Conservation (phyloP, 92 coral and sea anemone genomes). For the Heliopora coerulea region DNA sequence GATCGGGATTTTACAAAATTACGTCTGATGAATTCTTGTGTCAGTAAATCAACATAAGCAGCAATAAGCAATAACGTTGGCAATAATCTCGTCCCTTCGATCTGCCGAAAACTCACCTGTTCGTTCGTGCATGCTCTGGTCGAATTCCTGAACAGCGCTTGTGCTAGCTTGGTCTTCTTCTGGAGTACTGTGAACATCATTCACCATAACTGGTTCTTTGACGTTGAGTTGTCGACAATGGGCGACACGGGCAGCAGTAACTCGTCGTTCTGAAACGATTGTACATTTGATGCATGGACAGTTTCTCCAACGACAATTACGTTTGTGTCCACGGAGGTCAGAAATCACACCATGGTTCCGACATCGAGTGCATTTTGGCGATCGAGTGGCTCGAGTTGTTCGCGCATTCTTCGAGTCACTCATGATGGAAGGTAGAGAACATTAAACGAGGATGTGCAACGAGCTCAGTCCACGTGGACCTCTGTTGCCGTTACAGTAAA, state of each 20-base stretch:
- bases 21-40: too few species aligned
- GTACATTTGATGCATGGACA: conserved; percentile 79
- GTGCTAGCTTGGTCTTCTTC: conserved; percentile 2
- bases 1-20: too few species aligned
- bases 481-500: neutral
- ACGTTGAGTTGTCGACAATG: conserved; percentile 78
- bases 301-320: conserved; percentile 86
- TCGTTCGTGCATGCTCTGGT: conserved; percentile 27
- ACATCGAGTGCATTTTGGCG: conserved; percentile 91
- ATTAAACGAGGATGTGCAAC: neutral
- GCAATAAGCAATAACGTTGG: too few species aligned
- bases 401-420: conserved; percentile 21
- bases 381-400: conserved; percentile 51
- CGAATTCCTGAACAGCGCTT: conserved; percentile 1
- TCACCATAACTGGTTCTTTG: conserved; percentile 72
- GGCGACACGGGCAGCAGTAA: conserved; percentile 94
- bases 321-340: conserved; percentile 93
- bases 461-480: neutral
- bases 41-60: too few species aligned
- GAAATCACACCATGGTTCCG: conserved; percentile 92
- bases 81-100: too few species aligned
- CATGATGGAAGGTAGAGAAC: conserved; percentile 1
- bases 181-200: conserved; percentile 26
- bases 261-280: conserved; percentile 83
- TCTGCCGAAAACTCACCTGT: conserved; percentile 6